phyloP scores from a whole-genome alignment of 2,888 invertebrate species.

The Diaprepes abbreviatus region DNA sequence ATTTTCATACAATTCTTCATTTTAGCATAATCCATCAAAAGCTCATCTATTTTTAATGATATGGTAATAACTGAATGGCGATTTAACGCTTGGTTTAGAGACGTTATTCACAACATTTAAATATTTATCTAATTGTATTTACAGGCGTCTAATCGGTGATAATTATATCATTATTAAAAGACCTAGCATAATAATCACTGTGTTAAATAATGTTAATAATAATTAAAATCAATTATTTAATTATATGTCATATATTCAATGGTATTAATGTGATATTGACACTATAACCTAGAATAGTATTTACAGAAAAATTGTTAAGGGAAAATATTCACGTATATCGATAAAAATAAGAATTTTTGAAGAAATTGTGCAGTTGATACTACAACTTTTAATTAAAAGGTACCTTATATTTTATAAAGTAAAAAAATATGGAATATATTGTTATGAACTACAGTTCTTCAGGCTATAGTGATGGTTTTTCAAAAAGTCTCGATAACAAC shows the following conservation, averaged over 20 bases:
- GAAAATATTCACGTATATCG: too few species aligned
- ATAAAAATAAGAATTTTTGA: too few species aligned
- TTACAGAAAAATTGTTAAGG: too few species aligned
- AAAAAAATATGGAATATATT: too few species aligned
- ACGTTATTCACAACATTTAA: conserved; percentile 25
- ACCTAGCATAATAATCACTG: not conserved
- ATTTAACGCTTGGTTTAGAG: conserved; percentile 32
- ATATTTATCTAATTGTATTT: not conserved
- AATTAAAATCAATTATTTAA: not conserved
- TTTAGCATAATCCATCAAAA: conserved; percentile 12
- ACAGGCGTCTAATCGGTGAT: conserved; percentile 8
- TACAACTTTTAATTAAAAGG: too few species aligned
- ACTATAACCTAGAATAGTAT: not conserved
- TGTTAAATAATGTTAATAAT: conserved; percentile 12
- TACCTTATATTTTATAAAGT: too few species aligned
- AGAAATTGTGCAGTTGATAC: too few species aligned
- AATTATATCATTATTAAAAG: conserved; percentile 19
- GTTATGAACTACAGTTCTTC: too few species aligned
- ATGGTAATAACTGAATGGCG: conserved; percentile 2
- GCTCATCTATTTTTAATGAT: conserved; percentile 25
- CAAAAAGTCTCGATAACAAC: too few species aligned
- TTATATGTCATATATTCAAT: not conserved
- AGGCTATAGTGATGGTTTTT: too few species aligned
- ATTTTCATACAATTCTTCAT: conserved; percentile 16
- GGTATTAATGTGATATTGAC: not conserved